Percentiles rank a stretch among this genome's conserved stretches.
These are phyloP conservation scores for Himantopus leucocephalus DNA, from an alignment of 2,113 vertebrate genomes.

Conservation along the genomic window DNA sequence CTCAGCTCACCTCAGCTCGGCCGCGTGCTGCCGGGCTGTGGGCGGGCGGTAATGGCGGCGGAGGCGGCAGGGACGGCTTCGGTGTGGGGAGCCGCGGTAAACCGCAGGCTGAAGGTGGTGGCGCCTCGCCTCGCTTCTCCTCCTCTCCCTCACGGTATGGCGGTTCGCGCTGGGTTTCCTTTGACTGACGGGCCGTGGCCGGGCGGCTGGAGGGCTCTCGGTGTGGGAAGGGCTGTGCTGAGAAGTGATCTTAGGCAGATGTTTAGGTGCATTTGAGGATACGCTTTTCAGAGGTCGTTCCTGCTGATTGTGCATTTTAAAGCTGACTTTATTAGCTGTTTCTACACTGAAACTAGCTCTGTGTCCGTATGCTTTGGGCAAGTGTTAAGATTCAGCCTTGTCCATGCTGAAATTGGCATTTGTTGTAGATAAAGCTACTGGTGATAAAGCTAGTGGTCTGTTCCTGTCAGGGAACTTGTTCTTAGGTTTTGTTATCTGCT, in stretches of 20 bases:
- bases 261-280: accelerated
- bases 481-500: not conserved
- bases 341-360: not conserved
- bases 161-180: no score
- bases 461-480: not conserved
- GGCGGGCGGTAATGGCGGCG: accelerated
- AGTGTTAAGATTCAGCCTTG: not conserved
- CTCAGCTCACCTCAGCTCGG: no score
- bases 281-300: accelerated
- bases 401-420: not conserved
- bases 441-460: accelerated
- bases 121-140: no score
- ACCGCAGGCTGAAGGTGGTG: no score
- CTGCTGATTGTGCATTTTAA: accelerated
- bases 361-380: not conserved
- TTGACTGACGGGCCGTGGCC: no score
- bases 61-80: accelerated
- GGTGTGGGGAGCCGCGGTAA: accelerated
- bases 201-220: no score
- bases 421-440: not conserved
- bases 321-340: not conserved
- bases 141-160: no score
- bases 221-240: no score
- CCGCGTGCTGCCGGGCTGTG: no score
- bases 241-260: accelerated